A percentile compares a stretch with the other conserved stretches of the same genome.
These are phyloP conservation scores for Acanthurus tractus DNA, from an alignment of 2,797 vertebrate genomes.

Conservation along the genomic window DNA sequence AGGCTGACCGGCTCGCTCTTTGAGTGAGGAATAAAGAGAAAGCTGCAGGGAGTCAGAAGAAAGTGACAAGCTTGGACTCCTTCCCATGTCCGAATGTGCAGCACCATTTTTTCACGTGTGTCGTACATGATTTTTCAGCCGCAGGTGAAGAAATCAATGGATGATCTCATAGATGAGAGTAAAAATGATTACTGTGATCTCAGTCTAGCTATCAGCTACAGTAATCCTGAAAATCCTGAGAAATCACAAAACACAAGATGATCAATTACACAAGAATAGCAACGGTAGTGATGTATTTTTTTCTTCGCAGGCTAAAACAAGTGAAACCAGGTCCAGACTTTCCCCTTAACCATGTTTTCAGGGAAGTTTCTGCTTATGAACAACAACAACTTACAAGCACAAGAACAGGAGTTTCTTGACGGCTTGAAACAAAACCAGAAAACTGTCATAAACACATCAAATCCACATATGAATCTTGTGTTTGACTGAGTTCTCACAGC, in stretches of 20 bases:
- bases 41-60: slow-evolving; percentile 48
- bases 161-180: background rate
- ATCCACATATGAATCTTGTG: background rate
- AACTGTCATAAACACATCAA: background rate
- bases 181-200: slow-evolving; percentile 6
- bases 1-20: slow-evolving; percentile 31
- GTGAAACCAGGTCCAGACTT: background rate
- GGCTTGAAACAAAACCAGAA: background rate
- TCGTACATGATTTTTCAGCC: background rate
- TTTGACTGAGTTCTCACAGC: background rate
- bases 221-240: too few relatives aligned
- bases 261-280: background rate
- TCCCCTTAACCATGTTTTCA: background rate
- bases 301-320: background rate
- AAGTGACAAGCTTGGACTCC: slow-evolving; percentile 24
- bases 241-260: background rate
- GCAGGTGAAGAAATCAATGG: background rate
- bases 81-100: slow-evolving; percentile 17
- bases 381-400: background rate
- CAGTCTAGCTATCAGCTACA: background rate
- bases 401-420: background rate
- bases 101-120: background rate
- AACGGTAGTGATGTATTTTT: background rate
- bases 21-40: slow-evolving; percentile 45
- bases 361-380: background rate